Evolutionary conservation across 1,140 invertebrate genomes (phyloP).

Genomic region (Drosophila tristis): DNA sequence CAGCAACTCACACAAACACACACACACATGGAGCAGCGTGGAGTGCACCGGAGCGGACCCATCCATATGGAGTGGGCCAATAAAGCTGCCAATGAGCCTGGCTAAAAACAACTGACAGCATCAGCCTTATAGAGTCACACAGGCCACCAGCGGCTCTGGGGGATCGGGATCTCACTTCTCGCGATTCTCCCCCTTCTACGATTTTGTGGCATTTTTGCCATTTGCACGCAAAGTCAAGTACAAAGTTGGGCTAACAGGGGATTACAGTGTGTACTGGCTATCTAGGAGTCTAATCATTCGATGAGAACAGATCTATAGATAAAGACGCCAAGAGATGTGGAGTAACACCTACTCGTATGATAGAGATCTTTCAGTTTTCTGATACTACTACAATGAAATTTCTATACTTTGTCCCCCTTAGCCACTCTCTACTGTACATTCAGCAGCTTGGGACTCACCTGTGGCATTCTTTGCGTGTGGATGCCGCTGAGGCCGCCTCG

Average conservation of each 20-base stretch:
- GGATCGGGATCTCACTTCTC: slow-evolving; percentile 30
- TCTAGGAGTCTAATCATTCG: not conserved
- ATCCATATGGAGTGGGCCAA: slow-evolving; percentile 33
- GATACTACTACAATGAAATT: not conserved
- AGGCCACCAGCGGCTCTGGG: slow-evolving; percentile 56
- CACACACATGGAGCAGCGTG: not conserved
- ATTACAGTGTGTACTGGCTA: slow-evolving; percentile 20
- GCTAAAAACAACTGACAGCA: slow-evolving; percentile 74
- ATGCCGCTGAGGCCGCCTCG: slow-evolving; percentile 19
- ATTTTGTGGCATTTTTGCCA: slow-evolving; percentile 56
- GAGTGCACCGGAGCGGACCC: too few species aligned
- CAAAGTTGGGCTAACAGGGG: slow-evolving; percentile 11
- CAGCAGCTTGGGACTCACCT: slow-evolving; percentile 34
- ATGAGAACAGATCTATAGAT: not conserved
- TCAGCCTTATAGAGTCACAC: slow-evolving; percentile 73
- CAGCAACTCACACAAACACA: slow-evolving; percentile 7
- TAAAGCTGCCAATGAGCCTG: slow-evolving; percentile 77
- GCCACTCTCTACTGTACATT: slow-evolving; percentile 10
- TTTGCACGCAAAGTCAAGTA: slow-evolving; percentile 64
- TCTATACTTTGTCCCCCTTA: not conserved
- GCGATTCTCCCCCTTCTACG: slow-evolving; percentile 6
- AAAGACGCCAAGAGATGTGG: too few species aligned
- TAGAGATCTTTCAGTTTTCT: too few species aligned
- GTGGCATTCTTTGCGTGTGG: slow-evolving; percentile 66
- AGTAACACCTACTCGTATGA: too few species aligned